Conservation (phyloP, 2,113 vertebrate species). For the Albula glossodonta region DNA sequence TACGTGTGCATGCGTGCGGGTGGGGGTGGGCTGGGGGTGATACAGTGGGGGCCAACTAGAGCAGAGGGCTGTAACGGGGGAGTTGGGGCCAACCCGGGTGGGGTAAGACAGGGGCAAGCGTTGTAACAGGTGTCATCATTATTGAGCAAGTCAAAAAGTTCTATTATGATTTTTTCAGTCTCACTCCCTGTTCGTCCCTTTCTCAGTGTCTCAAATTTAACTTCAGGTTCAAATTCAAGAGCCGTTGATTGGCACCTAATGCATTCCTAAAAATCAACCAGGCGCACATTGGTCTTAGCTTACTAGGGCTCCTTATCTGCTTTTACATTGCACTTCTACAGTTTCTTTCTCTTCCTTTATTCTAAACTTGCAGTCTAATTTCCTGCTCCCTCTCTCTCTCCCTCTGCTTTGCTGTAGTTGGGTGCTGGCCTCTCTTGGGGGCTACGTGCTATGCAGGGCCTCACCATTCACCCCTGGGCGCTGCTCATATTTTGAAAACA, state of each 20-base stretch:
- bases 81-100: neutral
- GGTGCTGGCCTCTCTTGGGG: constrained; percentile 57
- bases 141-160: neutral
- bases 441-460: neutral
- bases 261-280: too few species aligned
- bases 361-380: constrained; percentile 34
- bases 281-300: too few species aligned
- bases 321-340: too few species aligned
- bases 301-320: too few species aligned
- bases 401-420: constrained; percentile 47
- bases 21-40: neutral
- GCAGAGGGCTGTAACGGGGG: too few species aligned
- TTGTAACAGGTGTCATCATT: neutral
- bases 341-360: constrained; percentile 38
- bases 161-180: too few species aligned
- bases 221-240: neutral
- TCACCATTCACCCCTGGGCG: constrained; percentile 41
- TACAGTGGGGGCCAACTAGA: too few species aligned
- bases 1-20: constrained; percentile 16
- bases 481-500: constrained; percentile 48
- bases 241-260: too few species aligned
- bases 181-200: too few species aligned
- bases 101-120: neutral
- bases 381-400: constrained; percentile 26
- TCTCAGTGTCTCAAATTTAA: too few species aligned